Conservation (phyloP, 2,797 vertebrate species). For the Etheostoma perlongum region DNA sequence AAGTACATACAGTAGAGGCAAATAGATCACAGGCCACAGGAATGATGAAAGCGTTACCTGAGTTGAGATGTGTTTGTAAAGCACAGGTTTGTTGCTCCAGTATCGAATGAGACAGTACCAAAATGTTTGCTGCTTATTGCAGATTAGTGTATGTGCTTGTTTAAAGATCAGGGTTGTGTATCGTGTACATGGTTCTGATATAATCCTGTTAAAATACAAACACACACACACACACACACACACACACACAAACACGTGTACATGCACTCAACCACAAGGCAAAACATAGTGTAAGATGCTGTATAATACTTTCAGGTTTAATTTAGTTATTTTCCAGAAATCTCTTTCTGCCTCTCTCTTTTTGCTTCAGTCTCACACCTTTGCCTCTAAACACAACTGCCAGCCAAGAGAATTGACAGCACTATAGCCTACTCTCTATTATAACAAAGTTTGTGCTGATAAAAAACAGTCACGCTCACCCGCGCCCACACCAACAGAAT, state of each 20-base stretch:
- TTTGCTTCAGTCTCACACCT: constrained; percentile 33
- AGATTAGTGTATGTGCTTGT: constrained; percentile 20
- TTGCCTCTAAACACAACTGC: constrained; percentile 43
- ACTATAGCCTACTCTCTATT: constrained; percentile 43
- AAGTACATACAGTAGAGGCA: constrained; percentile 30
- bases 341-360: constrained; percentile 44
- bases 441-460: constrained; percentile 69
- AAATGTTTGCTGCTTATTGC: constrained; percentile 16
- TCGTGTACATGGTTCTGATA: constrained; percentile 38
- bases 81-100: background rate
- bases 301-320: constrained; percentile 58
- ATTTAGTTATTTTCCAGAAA: constrained; percentile 49
- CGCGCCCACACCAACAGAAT: constrained; percentile 53
- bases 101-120: constrained; percentile 13
- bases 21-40: constrained; percentile 14
- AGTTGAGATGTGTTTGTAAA: constrained; percentile 5
- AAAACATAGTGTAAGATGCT: constrained; percentile 44
- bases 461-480: constrained; percentile 60
- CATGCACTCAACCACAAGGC: constrained; percentile 33
- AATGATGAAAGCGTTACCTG: constrained; percentile 23
- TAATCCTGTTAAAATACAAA: constrained; percentile 53
- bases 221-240: constrained; percentile 27
- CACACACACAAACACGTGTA: background rate
- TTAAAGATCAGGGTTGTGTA: constrained; percentile 38
- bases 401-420: constrained; percentile 55